A percentile compares a stretch with the other conserved stretches of the same genome.
Conservation (phyloP, 1,140 invertebrate genomes). For the Nixonia krombeini region DNA sequence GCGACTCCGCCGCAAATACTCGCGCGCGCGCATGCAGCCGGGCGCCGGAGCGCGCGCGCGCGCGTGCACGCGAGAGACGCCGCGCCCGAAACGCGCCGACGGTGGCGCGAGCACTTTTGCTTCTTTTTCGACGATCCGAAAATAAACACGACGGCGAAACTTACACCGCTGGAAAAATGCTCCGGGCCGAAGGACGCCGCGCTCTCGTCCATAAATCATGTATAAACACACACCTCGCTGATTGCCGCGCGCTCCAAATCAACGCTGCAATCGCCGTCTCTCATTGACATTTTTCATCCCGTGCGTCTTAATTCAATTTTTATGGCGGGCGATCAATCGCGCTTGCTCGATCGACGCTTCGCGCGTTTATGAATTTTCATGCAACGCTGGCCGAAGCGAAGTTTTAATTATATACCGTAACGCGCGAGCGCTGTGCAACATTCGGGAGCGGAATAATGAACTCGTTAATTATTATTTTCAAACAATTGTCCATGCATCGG, state of each 20-base stretch:
- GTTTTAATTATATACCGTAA: no score
- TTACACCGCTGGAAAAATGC: slow-evolving; percentile 33
- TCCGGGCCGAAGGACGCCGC: background rate
- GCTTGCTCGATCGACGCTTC: no score
- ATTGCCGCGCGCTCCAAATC: background rate
- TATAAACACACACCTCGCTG: background rate
- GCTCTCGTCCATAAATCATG: background rate
- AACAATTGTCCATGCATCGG: no score
- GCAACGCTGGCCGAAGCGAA: no score
- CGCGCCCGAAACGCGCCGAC: slow-evolving; percentile 14
- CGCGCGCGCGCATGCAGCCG: background rate
- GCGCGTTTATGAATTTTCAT: no score
- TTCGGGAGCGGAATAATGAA: no score
- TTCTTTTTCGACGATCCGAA: slow-evolving; percentile 27
- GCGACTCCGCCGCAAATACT: slow-evolving; percentile 4
- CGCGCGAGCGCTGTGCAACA: no score
- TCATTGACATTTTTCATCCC: no score
- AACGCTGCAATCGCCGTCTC: background rate
- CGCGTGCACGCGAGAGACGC: slow-evolving; percentile 1
- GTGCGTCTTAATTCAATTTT: no score
- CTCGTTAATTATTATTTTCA: no score
- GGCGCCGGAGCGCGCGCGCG: background rate
- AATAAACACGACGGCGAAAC: slow-evolving; percentile 31
- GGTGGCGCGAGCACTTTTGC: slow-evolving; percentile 35
- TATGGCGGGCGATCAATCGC: no score